These are phyloP conservation scores for Drosophila rellima DNA, from an alignment of 2,888 invertebrate genomes.

Conservation along the genomic window DNA sequence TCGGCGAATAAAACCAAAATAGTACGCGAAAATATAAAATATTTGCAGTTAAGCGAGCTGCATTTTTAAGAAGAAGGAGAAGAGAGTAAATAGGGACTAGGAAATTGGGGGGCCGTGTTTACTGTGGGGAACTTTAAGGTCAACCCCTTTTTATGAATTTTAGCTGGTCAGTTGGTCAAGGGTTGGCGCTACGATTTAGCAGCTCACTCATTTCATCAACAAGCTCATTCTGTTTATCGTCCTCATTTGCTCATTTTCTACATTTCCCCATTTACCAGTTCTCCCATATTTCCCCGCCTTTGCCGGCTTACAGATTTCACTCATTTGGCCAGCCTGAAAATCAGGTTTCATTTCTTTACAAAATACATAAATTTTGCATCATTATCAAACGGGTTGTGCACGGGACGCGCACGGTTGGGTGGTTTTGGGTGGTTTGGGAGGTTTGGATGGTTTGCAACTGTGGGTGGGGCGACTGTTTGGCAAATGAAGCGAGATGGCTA, in stretches of 20 bases:
- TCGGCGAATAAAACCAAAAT: neutral
- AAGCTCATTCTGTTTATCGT: neutral
- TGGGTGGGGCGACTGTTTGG: slow-evolving; percentile 47
- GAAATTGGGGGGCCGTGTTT: neutral
- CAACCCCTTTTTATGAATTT: slow-evolving; percentile 34
- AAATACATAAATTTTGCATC: slow-evolving; percentile 84
- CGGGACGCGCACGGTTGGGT: slow-evolving; percentile 15
- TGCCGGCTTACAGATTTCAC: slow-evolving; percentile 53
- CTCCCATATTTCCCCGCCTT: slow-evolving; percentile 2
- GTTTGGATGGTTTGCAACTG: neutral
- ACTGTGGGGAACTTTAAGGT: slow-evolving; percentile 37
- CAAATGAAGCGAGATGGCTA: slow-evolving; percentile 83
- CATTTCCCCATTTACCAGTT: slow-evolving; percentile 8
- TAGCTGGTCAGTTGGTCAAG: slow-evolving; percentile 62
- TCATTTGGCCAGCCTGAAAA: slow-evolving; percentile 69
- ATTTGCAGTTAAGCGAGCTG: slow-evolving; percentile 12
- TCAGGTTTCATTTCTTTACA: slow-evolving; percentile 84
- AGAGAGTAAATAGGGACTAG: neutral
- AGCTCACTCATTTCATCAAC: slow-evolving; percentile 22
- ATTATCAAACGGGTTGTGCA: slow-evolving; percentile 76
- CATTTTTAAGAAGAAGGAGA: neutral
- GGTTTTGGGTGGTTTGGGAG: neutral
- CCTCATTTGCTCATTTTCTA: slow-evolving; percentile 7
- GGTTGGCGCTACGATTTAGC: slow-evolving; percentile 40
- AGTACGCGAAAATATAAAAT: slow-evolving; percentile 12